Evolutionary conservation across 2,113 vertebrate genomes (phyloP), one percentile per base, ranked within the genome.

Genomic region (Lepidothrix coronata): DNA sequence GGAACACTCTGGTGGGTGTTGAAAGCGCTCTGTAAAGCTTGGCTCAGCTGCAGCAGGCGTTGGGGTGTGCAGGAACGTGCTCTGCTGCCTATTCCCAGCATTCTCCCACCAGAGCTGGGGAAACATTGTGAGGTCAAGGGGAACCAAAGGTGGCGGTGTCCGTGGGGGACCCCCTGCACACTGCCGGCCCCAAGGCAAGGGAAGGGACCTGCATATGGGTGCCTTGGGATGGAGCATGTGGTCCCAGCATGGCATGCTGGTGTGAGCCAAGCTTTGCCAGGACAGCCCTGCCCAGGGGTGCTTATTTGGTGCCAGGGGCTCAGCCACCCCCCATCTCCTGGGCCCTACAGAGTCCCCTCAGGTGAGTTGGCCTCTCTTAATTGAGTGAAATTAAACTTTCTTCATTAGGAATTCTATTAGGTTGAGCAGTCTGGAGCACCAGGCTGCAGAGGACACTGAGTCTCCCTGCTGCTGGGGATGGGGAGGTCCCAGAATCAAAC

Each of bases 71-170:
- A 16, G 84, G 46, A 92, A 39, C 19, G 11, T 83, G 72, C 46
- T 89, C 59, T 18, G 46, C 85, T 5, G 2, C 43, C 43, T 37
- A 1, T 66, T 7, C 43, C 4, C 1, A 58, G 17, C 49, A 41
- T 76, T 72, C 66, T 77, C 49, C 72, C 35, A 24, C 10, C 57
- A 13, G 20, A 54, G 17, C 31, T 14, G 9, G 51, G 46, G 20
- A 48, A 52, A 27, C 0, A 1, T 25, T 2, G 0, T 0, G 2
- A 39, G 39, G 33, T 68, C 43, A 31, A 18, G 59, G 54, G 18
- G 21, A 52, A 11, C 6, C 1, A 0, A 62, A 23, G 2, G 0
- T 13, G 3, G 0, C 0, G 0, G 39, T 54, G 39, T 37, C 39
- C 3, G 1, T 4, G 25, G 33, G 22, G 51, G 2, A 48, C 11